These are phyloP conservation scores for Campoplex nolae DNA, from an alignment of 2,888 invertebrate species.

Conservation along the genomic window DNA sequence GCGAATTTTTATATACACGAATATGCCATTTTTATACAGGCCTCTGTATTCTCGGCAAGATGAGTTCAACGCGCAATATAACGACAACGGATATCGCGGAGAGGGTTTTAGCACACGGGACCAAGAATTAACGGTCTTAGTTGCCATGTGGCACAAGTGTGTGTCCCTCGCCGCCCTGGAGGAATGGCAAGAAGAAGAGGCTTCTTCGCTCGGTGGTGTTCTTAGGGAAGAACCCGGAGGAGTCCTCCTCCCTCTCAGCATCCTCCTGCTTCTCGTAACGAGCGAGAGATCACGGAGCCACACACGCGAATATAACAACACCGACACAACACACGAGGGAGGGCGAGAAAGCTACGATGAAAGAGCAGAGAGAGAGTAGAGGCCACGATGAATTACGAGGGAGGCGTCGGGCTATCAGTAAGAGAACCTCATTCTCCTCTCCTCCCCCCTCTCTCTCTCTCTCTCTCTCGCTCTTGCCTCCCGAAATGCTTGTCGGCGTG, in stretches of 20 bases:
- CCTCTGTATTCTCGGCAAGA: not conserved
- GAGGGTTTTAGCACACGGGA: conserved; percentile 64
- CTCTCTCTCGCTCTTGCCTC: conserved; percentile 22
- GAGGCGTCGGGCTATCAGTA: conserved; percentile 81
- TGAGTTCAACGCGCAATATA: conserved; percentile 57
- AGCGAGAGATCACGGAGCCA: conserved; percentile 37
- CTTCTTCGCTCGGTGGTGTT: not conserved
- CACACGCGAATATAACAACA: conserved; percentile 42
- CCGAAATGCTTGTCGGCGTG: conserved; percentile 69
- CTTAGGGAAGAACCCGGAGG: conserved; percentile 24
- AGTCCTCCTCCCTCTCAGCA: conserved; percentile 4
- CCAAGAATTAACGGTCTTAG: conserved; percentile 85
- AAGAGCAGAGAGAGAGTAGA: conserved; percentile 57
- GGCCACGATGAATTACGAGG: conserved; percentile 81
- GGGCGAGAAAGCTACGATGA: conserved; percentile 39
- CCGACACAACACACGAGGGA: conserved; percentile 19
- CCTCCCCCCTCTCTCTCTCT: too few relatives aligned
- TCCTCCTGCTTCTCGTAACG: conserved; percentile 6
- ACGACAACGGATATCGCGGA: conserved; percentile 44
- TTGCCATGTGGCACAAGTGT: conserved; percentile 81
- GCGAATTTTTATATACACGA: not conserved
- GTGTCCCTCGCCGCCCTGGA: conserved; percentile 75
- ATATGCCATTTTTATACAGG: not conserved
- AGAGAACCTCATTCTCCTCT: conserved; percentile 70
- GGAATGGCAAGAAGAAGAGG: conserved; percentile 73